These are phyloP conservation scores for Tonatia bakeri DNA, from an alignment of 2,113 vertebrate species.

Conservation along the genomic window DNA sequence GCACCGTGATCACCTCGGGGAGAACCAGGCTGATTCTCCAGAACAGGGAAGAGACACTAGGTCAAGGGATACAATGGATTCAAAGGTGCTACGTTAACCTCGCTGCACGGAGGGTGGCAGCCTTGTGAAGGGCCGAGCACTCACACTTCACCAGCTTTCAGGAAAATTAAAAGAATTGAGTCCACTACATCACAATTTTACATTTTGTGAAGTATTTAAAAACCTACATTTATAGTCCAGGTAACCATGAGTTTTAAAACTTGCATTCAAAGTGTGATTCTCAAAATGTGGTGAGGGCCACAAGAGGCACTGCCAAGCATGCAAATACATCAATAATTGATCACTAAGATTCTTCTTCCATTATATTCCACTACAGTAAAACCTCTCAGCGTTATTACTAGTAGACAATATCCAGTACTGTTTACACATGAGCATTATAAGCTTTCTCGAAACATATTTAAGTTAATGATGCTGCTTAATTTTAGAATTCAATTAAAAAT, in stretches of 20 bases:
- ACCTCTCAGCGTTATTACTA: neutral
- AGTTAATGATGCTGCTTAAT: neutral
- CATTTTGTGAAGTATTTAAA: neutral
- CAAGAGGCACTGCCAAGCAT: neutral
- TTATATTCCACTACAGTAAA: neutral
- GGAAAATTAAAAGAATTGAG: neutral
- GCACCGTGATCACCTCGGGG: neutral
- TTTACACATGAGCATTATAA: neutral
- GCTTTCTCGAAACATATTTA: neutral
- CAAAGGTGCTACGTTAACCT: neutral
- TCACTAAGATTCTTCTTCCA: neutral
- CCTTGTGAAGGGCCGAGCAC: neutral
- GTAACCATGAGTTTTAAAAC: slow-evolving; percentile 6
- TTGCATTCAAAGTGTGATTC: neutral
- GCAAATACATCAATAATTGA: neutral
- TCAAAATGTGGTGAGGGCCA: neutral
- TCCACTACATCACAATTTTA: neutral
- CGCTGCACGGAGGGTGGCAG: neutral
- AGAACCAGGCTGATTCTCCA: neutral
- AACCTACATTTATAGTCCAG: neutral
- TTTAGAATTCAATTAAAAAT: slow-evolving; percentile 4
- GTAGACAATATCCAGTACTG: neutral
- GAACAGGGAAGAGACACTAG: neutral
- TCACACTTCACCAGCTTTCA: neutral
- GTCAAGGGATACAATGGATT: neutral